phyloP scores from a whole-genome alignment of 2,888 invertebrate genomes.

The Hedychridium roseum region DNA sequence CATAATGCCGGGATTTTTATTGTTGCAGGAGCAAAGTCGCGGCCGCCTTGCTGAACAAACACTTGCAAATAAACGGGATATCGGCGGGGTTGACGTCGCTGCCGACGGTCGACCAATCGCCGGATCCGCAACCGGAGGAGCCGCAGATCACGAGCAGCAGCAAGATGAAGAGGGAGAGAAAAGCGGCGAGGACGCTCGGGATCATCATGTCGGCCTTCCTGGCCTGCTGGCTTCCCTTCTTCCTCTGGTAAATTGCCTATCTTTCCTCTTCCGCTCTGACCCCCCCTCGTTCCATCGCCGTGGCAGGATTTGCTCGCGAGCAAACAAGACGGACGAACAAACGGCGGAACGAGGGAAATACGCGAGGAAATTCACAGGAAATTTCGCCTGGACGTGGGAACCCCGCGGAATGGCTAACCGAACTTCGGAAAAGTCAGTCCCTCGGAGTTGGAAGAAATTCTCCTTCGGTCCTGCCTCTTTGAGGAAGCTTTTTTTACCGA shows the following conservation, averaged over 20 bases:
- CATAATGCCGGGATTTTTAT: constrained; percentile 10
- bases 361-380: no score
- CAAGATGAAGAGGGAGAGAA: constrained; percentile 88
- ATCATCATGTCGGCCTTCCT: constrained; percentile 97
- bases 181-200: constrained; percentile 92
- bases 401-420: not conserved
- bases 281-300: not conserved
- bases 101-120: constrained; percentile 62
- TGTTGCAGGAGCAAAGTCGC: constrained; percentile 85
- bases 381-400: no score
- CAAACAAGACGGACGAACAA: no score
- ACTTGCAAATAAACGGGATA: constrained; percentile 89
- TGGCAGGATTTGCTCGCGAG: no score
- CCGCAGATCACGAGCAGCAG: constrained; percentile 78
- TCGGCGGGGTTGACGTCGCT: constrained; percentile 70
- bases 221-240: constrained; percentile 95
- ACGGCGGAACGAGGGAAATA: no score
- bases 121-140: constrained; percentile 56
- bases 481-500: no score
- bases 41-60: constrained; percentile 84
- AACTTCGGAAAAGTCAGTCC: no score
- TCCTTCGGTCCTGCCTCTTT: no score
- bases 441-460: no score
- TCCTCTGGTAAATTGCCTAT: constrained; percentile 76
- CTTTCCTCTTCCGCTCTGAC: not conserved